Percentiles rank a stretch among this genome's conserved stretches.
phyloP scores from a whole-genome alignment of 2,113 vertebrate species.

The Phocoena phocoena region DNA sequence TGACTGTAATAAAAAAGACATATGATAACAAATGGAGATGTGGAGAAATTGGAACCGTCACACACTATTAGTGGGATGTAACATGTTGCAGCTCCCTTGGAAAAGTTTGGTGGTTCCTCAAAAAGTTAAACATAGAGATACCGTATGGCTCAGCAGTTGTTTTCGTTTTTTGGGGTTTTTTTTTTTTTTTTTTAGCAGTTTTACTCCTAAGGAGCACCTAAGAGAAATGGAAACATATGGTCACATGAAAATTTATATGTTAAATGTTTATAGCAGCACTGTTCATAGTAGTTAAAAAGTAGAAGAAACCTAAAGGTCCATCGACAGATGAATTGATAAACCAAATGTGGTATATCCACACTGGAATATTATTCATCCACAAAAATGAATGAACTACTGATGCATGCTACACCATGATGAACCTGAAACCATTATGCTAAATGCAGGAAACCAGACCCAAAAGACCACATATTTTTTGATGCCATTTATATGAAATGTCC shows the following conservation, averaged over 20 bases:
- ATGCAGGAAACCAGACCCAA: not conserved
- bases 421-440: not conserved
- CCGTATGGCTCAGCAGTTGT: not conserved
- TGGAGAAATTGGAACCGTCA: not conserved
- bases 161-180: rapidly evolving
- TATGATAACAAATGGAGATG: not conserved
- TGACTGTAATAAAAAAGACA: not conserved
- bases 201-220: not conserved
- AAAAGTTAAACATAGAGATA: not conserved
- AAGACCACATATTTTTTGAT: not conserved
- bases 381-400: not conserved
- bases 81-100: not conserved
- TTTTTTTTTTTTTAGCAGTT: not conserved
- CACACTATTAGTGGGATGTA: not conserved
- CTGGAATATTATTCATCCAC: not conserved
- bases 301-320: not conserved
- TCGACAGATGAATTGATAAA: not conserved
- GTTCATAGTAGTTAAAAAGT: not conserved
- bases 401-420: not conserved
- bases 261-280: not conserved
- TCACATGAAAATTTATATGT: not conserved
- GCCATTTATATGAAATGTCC: not conserved
- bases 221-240: not conserved
- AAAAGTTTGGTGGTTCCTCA: not conserved
- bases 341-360: not conserved